A percentile compares a stretch with the other conserved stretches of the same genome.
These are phyloP conservation scores for Melanotaenia boesemani DNA, from an alignment of 2,797 vertebrate genomes.

Conservation along the genomic window DNA sequence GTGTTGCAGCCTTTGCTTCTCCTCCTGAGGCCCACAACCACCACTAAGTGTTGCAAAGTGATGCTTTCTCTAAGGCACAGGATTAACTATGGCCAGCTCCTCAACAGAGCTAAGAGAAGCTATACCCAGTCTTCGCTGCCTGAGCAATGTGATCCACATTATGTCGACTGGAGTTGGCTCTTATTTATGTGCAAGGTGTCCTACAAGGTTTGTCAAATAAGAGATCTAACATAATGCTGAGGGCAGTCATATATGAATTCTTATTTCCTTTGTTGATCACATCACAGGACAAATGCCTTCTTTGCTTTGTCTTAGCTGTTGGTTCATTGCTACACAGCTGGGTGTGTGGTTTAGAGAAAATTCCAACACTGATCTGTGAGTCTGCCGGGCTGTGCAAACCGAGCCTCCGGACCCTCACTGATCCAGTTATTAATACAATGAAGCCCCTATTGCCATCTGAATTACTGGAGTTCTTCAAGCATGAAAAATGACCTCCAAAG, in stretches of 20 bases:
- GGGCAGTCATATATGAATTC: constrained; percentile 50
- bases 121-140: constrained; percentile 40
- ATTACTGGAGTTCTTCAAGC: constrained; percentile 76
- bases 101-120: constrained; percentile 30
- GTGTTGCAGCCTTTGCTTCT: constrained; percentile 98
- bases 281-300: constrained; percentile 32
- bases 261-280: constrained; percentile 53
- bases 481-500: constrained; percentile 81
- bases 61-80: constrained; percentile 31
- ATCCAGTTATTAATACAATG: constrained; percentile 67
- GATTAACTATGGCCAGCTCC: constrained; percentile 34
- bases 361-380: constrained; percentile 59
- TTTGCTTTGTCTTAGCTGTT: constrained; percentile 47
- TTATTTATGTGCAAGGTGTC: constrained; percentile 43
- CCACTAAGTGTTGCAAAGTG: constrained; percentile 5
- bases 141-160: constrained; percentile 44
- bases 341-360: constrained; percentile 38
- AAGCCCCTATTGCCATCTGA: constrained; percentile 67
- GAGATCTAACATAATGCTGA: constrained; percentile 56
- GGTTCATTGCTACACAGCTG: constrained; percentile 43
- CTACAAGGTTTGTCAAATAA: constrained; percentile 57
- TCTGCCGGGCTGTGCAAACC: constrained; percentile 45
- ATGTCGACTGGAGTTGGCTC: constrained; percentile 53
- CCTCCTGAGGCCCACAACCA: constrained; percentile 86
- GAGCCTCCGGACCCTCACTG: constrained; percentile 52